Conservation (phyloP, 2,113 vertebrate species). For the Ibidorhyncha struthersii region DNA sequence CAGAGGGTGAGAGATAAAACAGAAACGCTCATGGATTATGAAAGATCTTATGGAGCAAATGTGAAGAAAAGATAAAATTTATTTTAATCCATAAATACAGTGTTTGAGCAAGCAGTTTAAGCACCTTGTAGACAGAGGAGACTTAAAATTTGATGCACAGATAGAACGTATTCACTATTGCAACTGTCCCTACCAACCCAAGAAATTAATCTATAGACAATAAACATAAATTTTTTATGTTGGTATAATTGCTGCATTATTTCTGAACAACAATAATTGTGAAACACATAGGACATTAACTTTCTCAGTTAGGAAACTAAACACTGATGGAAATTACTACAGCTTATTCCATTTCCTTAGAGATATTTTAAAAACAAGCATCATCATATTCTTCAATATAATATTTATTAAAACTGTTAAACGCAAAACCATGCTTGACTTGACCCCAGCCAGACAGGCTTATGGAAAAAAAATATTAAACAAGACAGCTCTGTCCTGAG, state of each 20-base stretch:
- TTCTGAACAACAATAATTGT: neutral
- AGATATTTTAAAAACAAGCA: neutral
- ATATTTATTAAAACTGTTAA: neutral
- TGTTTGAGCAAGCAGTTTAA: neutral
- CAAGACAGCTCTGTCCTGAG: neutral
- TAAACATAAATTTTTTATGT: neutral
- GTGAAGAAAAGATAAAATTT: neutral
- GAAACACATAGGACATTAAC: neutral
- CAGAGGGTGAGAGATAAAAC: rapidly evolving
- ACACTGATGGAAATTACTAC: neutral
- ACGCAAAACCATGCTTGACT: neutral
- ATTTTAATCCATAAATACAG: neutral
- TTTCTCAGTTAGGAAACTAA: neutral
- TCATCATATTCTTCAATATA: neutral
- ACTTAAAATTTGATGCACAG: neutral
- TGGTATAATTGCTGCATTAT: neutral
- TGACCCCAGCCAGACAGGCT: neutral
- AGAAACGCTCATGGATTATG: neutral
- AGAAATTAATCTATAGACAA: neutral
- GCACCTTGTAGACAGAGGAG: neutral
- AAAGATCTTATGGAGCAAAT: neutral
- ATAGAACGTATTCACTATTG: neutral
- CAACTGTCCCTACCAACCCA: neutral
- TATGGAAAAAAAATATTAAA: neutral
- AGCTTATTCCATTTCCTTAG: neutral